Conservation (phyloP, 2,113 vertebrate species). For the Limnothrissa miodon region DNA sequence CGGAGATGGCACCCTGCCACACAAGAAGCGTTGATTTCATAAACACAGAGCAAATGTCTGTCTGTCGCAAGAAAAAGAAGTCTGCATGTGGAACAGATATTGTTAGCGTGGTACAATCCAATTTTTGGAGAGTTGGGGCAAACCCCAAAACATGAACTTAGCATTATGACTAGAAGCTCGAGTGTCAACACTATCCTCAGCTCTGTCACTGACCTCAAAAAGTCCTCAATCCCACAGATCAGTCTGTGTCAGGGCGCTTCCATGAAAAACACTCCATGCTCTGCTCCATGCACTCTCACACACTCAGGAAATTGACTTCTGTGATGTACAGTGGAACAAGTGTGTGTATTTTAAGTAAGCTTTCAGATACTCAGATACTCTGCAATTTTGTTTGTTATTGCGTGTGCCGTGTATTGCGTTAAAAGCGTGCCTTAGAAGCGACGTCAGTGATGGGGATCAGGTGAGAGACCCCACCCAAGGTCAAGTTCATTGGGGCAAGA, state of each 20-base stretch:
- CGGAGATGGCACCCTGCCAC: background rate
- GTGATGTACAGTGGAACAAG: background rate
- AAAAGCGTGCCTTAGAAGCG: background rate
- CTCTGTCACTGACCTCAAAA: background rate
- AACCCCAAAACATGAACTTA: background rate
- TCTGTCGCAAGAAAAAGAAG: background rate
- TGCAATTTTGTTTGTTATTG: too few species aligned
- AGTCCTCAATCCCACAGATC: background rate
- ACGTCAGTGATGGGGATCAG: slow-evolving; percentile 16
- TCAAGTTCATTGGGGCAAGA: background rate
- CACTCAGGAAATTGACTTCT: slow-evolving; percentile 12
- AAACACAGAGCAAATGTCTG: background rate
- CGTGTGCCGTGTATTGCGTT: too few species aligned
- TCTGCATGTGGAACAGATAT: slow-evolving; percentile 4
- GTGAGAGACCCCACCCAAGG: slow-evolving; percentile 47
- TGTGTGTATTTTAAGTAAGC: too few species aligned
- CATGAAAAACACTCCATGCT: background rate
- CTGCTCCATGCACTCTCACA: background rate
- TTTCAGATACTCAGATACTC: too few species aligned
- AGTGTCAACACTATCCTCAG: background rate
- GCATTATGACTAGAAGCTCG: background rate
- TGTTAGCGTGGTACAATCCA: background rate
- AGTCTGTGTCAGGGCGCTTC: background rate
- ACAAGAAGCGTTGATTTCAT: background rate
- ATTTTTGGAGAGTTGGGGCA: background rate